Evolutionary conservation across 2,888 invertebrate species (phyloP).

Genomic region (Plebejus argus): DNA sequence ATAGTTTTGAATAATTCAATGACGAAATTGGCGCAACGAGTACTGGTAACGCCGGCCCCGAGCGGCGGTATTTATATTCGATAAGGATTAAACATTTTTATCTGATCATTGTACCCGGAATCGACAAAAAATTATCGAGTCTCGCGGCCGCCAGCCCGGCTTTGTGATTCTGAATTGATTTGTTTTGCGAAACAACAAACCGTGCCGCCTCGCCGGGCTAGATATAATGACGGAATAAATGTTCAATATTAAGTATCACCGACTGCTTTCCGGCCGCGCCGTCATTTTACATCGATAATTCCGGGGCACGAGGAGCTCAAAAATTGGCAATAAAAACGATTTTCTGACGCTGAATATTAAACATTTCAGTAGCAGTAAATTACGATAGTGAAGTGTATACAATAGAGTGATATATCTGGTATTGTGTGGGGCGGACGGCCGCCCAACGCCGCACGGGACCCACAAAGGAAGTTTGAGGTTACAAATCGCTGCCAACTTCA

Average conservation of each 20-base stretch:
- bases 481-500: slow-evolving; percentile 2
- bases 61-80: background rate
- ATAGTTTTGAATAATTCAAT: background rate
- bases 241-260: background rate
- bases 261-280: background rate
- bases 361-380: background rate
- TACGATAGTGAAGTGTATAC: background rate
- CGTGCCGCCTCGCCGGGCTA: background rate
- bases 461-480: background rate
- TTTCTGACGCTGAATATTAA: background rate
- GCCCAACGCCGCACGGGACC: background rate
- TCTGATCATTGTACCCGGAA: background rate
- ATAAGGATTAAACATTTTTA: slow-evolving; percentile 5
- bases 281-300: background rate
- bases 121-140: background rate
- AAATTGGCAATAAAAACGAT: background rate
- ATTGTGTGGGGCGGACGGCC: background rate
- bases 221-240: background rate
- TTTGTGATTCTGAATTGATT: background rate
- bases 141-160: background rate
- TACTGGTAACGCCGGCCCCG: background rate
- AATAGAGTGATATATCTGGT: background rate
- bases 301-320: background rate
- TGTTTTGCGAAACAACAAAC: background rate
- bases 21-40: background rate